Conservation (phyloP, 2,888 invertebrate genomes). For the Hydrotaea diabolus region DNA sequence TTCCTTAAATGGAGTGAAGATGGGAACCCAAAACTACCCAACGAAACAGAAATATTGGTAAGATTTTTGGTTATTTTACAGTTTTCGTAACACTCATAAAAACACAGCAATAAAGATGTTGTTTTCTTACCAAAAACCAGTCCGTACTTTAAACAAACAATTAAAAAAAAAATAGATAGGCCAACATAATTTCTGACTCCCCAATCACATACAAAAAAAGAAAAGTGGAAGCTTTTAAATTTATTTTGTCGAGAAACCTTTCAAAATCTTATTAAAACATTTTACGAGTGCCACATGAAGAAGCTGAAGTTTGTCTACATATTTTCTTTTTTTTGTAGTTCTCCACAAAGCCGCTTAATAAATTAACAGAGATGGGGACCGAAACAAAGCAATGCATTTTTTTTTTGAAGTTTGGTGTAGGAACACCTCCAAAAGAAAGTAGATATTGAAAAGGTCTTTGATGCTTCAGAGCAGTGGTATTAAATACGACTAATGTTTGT, state of each 20-base stretch:
- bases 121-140: neutral
- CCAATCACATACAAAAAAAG: too few species aligned
- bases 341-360: slow-evolving; percentile 2
- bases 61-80: too few species aligned
- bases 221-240: neutral
- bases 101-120: neutral
- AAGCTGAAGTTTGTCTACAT: neutral
- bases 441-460: too few species aligned
- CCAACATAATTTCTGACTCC: neutral
- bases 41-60: neutral
- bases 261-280: neutral
- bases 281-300: neutral
- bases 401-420: too few species aligned
- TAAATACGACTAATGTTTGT: too few species aligned
- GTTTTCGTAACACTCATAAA: neutral
- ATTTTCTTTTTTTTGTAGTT: neutral
- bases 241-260: neutral
- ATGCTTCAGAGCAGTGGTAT: too few species aligned
- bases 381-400: too few species aligned
- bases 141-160: neutral
- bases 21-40: neutral
- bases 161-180: neutral
- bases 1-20: neutral
- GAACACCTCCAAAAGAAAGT: too few species aligned
- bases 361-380: neutral